A percentile compares a stretch with the other conserved stretches of the same genome.
phyloP scores from a whole-genome alignment of 2,113 vertebrate species.

The Gymnobelideus leadbeateri region DNA sequence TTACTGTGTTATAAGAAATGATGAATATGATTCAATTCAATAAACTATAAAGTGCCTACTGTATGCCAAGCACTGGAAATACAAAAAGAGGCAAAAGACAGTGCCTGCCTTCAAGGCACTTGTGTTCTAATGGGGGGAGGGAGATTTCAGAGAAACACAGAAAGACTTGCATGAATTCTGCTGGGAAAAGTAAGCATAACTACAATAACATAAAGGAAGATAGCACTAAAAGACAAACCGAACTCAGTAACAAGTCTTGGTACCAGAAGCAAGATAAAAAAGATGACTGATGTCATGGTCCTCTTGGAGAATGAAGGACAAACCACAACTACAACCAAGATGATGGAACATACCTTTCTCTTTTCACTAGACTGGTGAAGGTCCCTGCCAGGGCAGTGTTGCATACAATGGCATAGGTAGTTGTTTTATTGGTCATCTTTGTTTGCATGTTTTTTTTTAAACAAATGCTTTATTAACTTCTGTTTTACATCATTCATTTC shows the following conservation, averaged over 20 bases:
- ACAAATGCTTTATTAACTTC: too few species aligned
- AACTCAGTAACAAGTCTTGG: not conserved
- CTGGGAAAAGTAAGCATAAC: not conserved
- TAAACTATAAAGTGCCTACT: not conserved
- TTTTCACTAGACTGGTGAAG: not conserved
- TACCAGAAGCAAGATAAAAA: not conserved
- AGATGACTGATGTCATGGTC: not conserved
- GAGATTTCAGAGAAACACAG: not conserved
- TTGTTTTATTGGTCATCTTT: not conserved
- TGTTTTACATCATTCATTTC: too few species aligned
- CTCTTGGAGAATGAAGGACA: too few species aligned
- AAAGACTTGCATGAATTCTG: not conserved
- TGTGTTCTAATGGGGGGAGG: not conserved
- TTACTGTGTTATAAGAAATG: not conserved
- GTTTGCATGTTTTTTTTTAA: not conserved
- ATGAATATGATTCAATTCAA: not conserved
- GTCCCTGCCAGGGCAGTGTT: not conserved
- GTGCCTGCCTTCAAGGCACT: not conserved
- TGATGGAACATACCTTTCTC: not conserved
- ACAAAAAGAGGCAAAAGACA: not conserved
- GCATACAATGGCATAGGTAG: not conserved
- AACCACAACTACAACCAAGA: not conserved
- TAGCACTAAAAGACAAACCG: not conserved
- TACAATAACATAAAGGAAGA: not conserved
- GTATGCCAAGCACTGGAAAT: not conserved